Base-by-base conservation (phyloP, 2,888 invertebrate species). In the Choristoneura rosaceana region DNA sequence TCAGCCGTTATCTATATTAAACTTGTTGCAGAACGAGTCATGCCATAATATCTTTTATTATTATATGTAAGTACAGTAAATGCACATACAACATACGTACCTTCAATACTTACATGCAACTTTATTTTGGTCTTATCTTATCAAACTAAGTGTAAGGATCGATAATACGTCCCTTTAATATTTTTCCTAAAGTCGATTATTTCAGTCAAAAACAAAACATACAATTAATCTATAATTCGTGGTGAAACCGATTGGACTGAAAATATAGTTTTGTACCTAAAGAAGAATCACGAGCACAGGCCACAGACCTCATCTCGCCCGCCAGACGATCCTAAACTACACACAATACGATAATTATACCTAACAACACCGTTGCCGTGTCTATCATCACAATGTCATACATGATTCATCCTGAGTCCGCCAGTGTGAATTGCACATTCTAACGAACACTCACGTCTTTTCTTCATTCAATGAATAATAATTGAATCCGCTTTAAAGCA, bases 361-460 rank as follows among this genome's bases (percentile, higher is more conserved):
- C 82, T 79, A 81, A 84, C 85, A 83, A 83, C 82, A 79, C 75
- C 77, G 81, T 78, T 70, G 73, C 64, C 84, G 82, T 80, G 76
- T 81, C 78, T 79, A 81, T 84, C 83, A 60, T 50, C 63, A 52
- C 64, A 59, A 60, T 84, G 84, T 86, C 84, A 83, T 82, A 81
- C 79, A 82, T 90, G 88, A 90, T 81, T 89, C 87, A 90, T 81
- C 75, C 75, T 74, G 76, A 52, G 75, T 62, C 47, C 62, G 67
- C 62, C 25, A 74, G 75, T 76, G 68, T 69, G 59, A 73, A 68
- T 69, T 52, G 73, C 41, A 62, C 77, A 78, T 77, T 77, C 70
- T 74, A 73, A 76, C 74, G 73, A 77, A 50, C 74, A 76, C 80
- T 80, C 75, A 74, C 81, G 81, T 83, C 80, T 77, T 77, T 33